Evolutionary conservation across 2,888 invertebrate species (phyloP), one percentile per base, ranked within the genome.

Genomic region (Margaritifera margaritifera): DNA sequence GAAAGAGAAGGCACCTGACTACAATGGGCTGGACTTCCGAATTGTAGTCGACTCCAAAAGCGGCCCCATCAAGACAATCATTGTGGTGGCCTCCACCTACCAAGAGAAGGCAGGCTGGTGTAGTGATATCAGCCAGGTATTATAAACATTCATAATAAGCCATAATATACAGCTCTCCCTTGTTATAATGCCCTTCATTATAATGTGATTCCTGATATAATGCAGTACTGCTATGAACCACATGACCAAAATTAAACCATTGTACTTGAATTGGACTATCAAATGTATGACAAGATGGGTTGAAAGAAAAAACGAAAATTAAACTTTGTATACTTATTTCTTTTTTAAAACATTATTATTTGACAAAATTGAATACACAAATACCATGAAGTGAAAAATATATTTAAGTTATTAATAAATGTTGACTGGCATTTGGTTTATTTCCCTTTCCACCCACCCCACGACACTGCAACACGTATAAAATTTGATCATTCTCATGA

Each of bases 101-200:
- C 94, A 96, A 91, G 96, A 97, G 87, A 97, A 97, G 89, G 94
- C 96, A 3, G 96, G 96, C 0, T 97, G 97, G 97, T 95, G 96
- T 69, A 95, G 95, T 79, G 96, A 97, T 86, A 94, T 97, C 70
- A 95, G 95, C 65, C 96, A 96, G 90, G 92, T 92, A 82, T 73
- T 62, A 31, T 59, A 22, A 52, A 18, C 6, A 27, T 19, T 42
- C 15, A 42, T 42, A 42, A 42, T 42, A 4, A 24, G 8, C n/a
- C 51, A 50, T 3, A 20, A 19, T 25, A 25, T 51, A 5, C 22
- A n/a, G 11, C 18, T 24, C 8, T 19, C 56, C 6, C 11, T 19
- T 42, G 11, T 42, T 42, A 42, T 42, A 42, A 42, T 42, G 1
- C 42, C 15, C 15, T 11, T 42, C 11, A 42, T 42, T 42, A 42